A percentile compares a stretch with the other conserved stretches of the same genome.
Conservation (phyloP, 2,797 vertebrate genomes). For the Saguinus oedipus region DNA sequence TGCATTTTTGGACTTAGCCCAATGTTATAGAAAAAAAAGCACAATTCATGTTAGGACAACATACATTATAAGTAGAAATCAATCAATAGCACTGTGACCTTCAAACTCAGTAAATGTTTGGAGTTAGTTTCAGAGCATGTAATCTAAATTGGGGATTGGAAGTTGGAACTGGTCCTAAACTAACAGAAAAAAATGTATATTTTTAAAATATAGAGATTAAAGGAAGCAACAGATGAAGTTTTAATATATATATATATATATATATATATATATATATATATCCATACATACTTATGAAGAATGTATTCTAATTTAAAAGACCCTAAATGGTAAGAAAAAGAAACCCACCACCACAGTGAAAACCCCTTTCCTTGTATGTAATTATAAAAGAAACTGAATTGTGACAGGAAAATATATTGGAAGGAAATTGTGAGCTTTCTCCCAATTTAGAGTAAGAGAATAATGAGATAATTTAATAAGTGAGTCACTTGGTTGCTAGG, state of each 20-base stretch:
- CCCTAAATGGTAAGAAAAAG: constrained; percentile 54
- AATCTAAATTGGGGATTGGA: constrained; percentile 88
- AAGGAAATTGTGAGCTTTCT: constrained; percentile 66
- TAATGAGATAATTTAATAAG: constrained; percentile 67
- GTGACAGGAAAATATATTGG: constrained; percentile 37
- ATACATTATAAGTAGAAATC: constrained; percentile 90
- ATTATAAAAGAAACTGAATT: constrained; percentile 52
- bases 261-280: constrained; percentile 3
- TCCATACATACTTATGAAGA: constrained; percentile 60
- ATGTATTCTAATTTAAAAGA: constrained; percentile 72
- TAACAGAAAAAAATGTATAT: constrained; percentile 82
- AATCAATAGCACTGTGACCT: constrained; percentile 89
- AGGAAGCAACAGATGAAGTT: constrained; percentile 85
- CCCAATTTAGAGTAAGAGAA: constrained; percentile 2
- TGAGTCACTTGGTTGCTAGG: constrained; percentile 66
- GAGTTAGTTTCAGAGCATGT: constrained; percentile 87
- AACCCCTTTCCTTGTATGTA: neutral
- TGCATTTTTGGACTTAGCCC: constrained; percentile 88
- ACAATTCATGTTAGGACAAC: constrained; percentile 89
- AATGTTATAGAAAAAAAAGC: constrained; percentile 81
- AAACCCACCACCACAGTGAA: constrained; percentile 2
- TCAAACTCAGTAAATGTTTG: constrained; percentile 88
- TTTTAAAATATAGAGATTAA: constrained; percentile 83
- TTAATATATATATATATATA: constrained; percentile 79
- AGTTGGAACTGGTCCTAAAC: constrained; percentile 86